phyloP scores from a whole-genome alignment of 2,888 invertebrate species.

The Smittia aterrima region DNA sequence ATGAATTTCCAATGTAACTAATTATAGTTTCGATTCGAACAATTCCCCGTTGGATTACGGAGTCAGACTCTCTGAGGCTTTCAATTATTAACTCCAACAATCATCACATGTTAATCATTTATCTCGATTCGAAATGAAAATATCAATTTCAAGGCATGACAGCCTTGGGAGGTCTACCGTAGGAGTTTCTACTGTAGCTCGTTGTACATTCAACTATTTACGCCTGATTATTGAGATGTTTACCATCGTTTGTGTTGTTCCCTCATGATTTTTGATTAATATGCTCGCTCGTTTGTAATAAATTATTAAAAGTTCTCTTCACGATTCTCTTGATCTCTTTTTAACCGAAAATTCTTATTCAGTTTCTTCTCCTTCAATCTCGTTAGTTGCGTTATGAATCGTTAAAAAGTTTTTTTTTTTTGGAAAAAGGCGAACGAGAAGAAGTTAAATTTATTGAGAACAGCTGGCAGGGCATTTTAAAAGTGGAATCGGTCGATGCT shows the following conservation, averaged over 20 bases:
- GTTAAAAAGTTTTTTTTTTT: background rate
- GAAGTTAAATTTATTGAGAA: slow-evolving; percentile 23
- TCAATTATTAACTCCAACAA: background rate
- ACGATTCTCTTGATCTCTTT: background rate
- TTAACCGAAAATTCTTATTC: background rate
- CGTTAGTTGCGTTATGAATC: slow-evolving; percentile 16
- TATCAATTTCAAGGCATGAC: slow-evolving; percentile 29
- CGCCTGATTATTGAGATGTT: slow-evolving; percentile 35
- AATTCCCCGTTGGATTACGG: too few relatives aligned
- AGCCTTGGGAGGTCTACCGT: slow-evolving; percentile 26
- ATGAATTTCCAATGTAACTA: background rate
- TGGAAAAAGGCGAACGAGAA: background rate
- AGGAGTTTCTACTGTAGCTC: slow-evolving; percentile 1
- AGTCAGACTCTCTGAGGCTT: too few relatives aligned
- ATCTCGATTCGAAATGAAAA: slow-evolving; percentile 14
- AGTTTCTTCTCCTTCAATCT: background rate
- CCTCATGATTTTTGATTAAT: slow-evolving; percentile 14
- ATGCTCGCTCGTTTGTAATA: slow-evolving; percentile 13
- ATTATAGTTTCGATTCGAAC: background rate
- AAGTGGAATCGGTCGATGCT: background rate
- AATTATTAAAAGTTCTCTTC: background rate
- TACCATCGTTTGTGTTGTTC: background rate
- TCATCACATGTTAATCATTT: slow-evolving; percentile 18
- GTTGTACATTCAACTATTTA: background rate
- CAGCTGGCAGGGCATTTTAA: slow-evolving; percentile 28